Evolutionary conservation across 2,888 invertebrate species (phyloP).

Genomic region (Nymphalis c-album): DNA sequence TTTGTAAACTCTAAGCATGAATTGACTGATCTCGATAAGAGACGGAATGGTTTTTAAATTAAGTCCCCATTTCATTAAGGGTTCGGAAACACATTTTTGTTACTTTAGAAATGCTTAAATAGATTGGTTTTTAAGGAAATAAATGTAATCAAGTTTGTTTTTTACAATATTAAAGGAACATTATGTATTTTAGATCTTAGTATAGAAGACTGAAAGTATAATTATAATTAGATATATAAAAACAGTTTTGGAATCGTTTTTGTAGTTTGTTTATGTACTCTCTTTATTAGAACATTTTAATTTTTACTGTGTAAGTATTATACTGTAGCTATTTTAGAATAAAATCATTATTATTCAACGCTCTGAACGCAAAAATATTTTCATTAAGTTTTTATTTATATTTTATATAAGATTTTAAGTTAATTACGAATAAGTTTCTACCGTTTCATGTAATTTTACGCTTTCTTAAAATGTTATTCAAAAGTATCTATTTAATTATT

Average conservation of each 20-base stretch:
- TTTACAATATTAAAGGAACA: not conserved
- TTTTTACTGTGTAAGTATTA: not conserved
- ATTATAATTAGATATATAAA: not conserved
- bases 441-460: no score
- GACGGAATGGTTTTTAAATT: slow-evolving; percentile 39
- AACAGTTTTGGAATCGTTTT: not conserved
- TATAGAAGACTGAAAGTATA: no score
- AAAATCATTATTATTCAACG: no score
- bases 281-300: not conserved
- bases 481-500: not conserved
- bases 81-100: slow-evolving; percentile 19
- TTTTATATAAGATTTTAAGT: no score
- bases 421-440: no score
- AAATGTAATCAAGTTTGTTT: not conserved
- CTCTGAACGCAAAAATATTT: no score
- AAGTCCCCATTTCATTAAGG: slow-evolving; percentile 44
- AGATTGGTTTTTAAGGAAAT: slow-evolving; percentile 13
- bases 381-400: no score
- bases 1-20: slow-evolving; percentile 39
- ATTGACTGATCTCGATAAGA: slow-evolving; percentile 36
- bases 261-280: not conserved
- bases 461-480: no score
- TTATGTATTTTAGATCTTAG: not conserved
- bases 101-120: slow-evolving; percentile 15
- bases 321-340: not conserved